phyloP scores from a whole-genome alignment of 2,797 vertebrate species.

The Loriculus beryllinus region DNA sequence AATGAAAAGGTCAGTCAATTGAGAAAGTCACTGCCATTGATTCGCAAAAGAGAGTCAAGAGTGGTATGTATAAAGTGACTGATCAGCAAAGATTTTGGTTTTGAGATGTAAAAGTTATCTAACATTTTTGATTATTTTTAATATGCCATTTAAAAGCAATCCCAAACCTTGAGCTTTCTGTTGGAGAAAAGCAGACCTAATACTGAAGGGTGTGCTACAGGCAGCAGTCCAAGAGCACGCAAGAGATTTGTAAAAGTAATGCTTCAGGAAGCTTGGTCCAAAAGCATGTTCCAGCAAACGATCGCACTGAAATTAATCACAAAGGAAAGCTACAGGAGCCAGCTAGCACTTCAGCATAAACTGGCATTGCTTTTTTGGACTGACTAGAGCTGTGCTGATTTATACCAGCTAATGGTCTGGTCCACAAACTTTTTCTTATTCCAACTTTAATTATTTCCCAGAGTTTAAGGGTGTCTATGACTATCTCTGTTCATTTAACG shows the following conservation, averaged over 20 bases:
- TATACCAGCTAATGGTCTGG: slow-evolving; percentile 55
- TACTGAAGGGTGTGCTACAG: slow-evolving; percentile 42
- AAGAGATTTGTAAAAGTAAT: slow-evolving; percentile 60
- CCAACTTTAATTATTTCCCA: slow-evolving; percentile 49
- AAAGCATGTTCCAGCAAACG: slow-evolving; percentile 50
- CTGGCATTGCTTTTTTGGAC: slow-evolving; percentile 51
- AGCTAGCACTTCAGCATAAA: slow-evolving; percentile 39
- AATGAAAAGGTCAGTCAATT: neutral
- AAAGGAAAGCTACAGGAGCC: slow-evolving; percentile 48
- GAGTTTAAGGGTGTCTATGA: slow-evolving; percentile 19
- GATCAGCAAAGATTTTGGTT: neutral
- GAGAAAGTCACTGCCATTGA: neutral
- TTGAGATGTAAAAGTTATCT: neutral
- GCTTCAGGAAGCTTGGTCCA: slow-evolving; percentile 27
- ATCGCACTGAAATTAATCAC: slow-evolving; percentile 54
- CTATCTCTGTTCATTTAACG: slow-evolving; percentile 50
- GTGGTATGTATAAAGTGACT: neutral
- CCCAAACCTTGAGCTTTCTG: neutral
- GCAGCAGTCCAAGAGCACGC: slow-evolving; percentile 18
- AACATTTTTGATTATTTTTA: neutral
- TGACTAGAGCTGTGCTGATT: slow-evolving; percentile 24
- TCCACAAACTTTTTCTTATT: slow-evolving; percentile 34
- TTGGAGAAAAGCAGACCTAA: slow-evolving; percentile 36
- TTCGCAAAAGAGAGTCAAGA: neutral
- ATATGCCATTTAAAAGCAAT: neutral